Evolutionary conservation across 2,797 vertebrate genomes (phyloP), one percentile per base, ranked within the genome.

Genomic region (Fistularia commersonii): DNA sequence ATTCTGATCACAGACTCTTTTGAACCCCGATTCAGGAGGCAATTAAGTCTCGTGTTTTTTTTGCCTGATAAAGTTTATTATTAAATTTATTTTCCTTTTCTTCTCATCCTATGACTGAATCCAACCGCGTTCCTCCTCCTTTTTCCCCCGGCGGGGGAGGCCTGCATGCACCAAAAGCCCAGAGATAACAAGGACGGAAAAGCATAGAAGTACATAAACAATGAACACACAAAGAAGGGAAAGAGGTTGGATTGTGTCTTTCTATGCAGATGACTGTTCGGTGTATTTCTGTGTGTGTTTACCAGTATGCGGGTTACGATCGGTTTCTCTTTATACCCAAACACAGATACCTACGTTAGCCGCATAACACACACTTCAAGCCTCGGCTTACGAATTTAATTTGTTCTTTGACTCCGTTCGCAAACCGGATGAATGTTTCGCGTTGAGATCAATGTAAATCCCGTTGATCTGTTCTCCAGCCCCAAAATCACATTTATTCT

Each of bases 1-100:
- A 42, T 56, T 41, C 62, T 51, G 48, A 66, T 72, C 61, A 78
- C 67, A 46, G 57, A 81, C 39, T 63, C 61, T 51, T 79, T 60
- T 69, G 41, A 84, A 75, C 14, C 23, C 32, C 69, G 80, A 86
- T 68, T 74, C 81, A 86, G 67, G 70, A 86, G 65, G 74, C 65
- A 81, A 84, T 87, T 85, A 81, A 58, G 61, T 73, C 82, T 60
- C 72, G 68, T 67, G 66, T 83, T 70, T 75, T 51, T 56, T 64
- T 80, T 74, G 79, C 50, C 54, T 61, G 54, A 54, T 50, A n/a
- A n/a, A n/a, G n/a, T n/a, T n/a, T n/a, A n/a, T n/a, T n/a, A n/a
- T n/a, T n/a, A n/a, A n/a, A n/a, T n/a, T n/a, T n/a, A 13, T 13
- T 6, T 8, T 42, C 5, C 2, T 14, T 14, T 42, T 42, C 11